Evolutionary conservation across 1,140 invertebrate species (phyloP).

Genomic region (Venturia canescens): DNA sequence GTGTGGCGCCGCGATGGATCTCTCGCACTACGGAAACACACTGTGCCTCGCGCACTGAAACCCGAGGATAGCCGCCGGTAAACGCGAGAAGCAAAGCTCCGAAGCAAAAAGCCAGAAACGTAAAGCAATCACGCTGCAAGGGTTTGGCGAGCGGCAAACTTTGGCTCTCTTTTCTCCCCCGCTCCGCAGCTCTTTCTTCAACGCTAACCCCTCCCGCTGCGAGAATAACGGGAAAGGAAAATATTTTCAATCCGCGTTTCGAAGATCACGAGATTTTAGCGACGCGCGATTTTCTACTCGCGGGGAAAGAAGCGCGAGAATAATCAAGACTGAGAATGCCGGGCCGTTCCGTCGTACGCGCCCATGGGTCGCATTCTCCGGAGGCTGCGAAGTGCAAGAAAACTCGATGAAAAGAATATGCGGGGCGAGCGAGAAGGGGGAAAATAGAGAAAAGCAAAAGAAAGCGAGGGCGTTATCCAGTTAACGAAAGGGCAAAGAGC

Average conservation of each 20-base stretch:
- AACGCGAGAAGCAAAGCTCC: background rate
- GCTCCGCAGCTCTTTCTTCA: background rate
- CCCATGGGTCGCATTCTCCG: too few species aligned
- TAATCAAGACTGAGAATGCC: too few species aligned
- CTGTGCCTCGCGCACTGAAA: background rate
- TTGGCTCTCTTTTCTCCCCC: background rate
- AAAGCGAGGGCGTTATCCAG: background rate
- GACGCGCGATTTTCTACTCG: too few species aligned
- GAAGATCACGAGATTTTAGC: background rate
- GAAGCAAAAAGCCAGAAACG: background rate
- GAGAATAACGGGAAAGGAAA: background rate
- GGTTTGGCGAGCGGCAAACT: background rate
- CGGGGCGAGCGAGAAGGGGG: too few species aligned
- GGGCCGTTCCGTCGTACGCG: too few species aligned
- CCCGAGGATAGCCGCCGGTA: background rate
- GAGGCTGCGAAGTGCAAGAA: too few species aligned
- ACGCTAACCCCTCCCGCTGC: background rate
- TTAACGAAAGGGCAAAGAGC: background rate
- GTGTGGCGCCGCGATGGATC: background rate
- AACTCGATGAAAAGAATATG: too few species aligned
- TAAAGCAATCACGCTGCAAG: constrained; percentile 12
- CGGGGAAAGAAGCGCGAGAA: too few species aligned
- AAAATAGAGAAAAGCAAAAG: background rate
- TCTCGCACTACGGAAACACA: background rate
- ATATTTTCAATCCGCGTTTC: background rate